Evolutionary conservation across 2,797 vertebrate species (phyloP).

Genomic region (Gymnoscopelus microlampas): DNA sequence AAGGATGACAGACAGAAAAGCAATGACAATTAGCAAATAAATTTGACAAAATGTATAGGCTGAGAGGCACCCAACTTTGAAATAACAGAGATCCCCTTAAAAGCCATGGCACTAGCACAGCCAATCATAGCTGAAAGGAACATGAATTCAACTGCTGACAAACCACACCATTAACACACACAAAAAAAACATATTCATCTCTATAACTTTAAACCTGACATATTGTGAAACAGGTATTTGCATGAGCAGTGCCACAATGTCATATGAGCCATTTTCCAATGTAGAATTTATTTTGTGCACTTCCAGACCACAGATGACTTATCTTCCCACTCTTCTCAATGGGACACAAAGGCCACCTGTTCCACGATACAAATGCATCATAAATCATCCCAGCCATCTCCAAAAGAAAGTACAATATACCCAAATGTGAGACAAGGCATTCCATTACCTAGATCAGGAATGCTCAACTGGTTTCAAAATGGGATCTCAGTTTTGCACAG

Average conservation of each 20-base stretch:
- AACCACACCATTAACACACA: not conserved
- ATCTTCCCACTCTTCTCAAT: not conserved
- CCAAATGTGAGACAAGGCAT: not conserved
- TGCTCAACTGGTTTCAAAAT: too few species aligned
- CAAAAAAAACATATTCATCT: not conserved
- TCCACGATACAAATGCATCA: not conserved
- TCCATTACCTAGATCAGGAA: not conserved
- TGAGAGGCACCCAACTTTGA: not conserved
- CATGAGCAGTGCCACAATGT: conserved; percentile 2
- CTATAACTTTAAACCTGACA: conserved; percentile 2
- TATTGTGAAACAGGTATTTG: not conserved
- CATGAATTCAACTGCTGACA: not conserved
- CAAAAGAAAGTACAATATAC: not conserved
- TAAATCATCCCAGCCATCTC: conserved; percentile 1
- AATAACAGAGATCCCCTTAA: not conserved
- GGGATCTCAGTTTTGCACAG: not conserved
- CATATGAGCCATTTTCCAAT: not conserved
- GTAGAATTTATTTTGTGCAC: not conserved
- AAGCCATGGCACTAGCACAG: conserved; percentile 17
- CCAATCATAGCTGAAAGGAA: not conserved
- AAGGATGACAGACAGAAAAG: conserved; percentile 12
- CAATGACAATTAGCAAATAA: conserved; percentile 1
- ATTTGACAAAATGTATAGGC: not conserved
- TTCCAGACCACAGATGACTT: not conserved
- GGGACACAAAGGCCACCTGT: not conserved